phyloP scores from a whole-genome alignment of 2,888 invertebrate species.

The Eristalis intricaria region DNA sequence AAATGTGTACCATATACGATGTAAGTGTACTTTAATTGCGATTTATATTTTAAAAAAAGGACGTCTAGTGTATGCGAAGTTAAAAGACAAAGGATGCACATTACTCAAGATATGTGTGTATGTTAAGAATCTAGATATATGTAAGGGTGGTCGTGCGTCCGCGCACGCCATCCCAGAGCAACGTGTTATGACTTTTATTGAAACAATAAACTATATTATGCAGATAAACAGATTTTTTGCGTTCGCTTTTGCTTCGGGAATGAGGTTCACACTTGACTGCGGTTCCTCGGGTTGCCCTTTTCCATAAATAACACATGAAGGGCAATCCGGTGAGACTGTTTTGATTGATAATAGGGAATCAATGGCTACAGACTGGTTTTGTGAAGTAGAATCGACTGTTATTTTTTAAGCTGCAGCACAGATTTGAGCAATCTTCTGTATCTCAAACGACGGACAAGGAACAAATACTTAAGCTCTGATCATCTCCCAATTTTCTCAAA shows the following conservation, averaged over 20 bases:
- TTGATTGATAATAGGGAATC: too few species aligned
- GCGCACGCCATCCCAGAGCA: conserved; percentile 47
- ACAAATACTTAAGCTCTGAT: too few species aligned
- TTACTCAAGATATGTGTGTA: conserved; percentile 20
- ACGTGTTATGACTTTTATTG: conserved; percentile 62
- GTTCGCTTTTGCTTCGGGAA: neutral
- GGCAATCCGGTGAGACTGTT: too few species aligned
- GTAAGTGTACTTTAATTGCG: conserved; percentile 51
- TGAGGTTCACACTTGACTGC: too few species aligned
- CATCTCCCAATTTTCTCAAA: too few species aligned
- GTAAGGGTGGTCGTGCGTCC: conserved; percentile 5
- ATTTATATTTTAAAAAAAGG: conserved; percentile 50
- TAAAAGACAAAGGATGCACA: conserved; percentile 37
- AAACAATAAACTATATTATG: conserved; percentile 67
- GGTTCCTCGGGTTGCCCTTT: too few species aligned
- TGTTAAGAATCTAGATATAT: conserved; percentile 33
- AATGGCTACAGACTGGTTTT: too few species aligned
- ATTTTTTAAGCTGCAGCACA: too few species aligned
- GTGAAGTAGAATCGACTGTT: too few species aligned
- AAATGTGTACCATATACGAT: conserved; percentile 51
- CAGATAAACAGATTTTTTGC: conserved; percentile 7
- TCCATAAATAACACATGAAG: too few species aligned
- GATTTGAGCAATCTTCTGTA: too few species aligned
- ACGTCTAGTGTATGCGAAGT: conserved; percentile 38
- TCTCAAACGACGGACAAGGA: too few species aligned